These are phyloP conservation scores for Allacma fusca DNA, from an alignment of 2,888 invertebrate species.

Conservation along the genomic window DNA sequence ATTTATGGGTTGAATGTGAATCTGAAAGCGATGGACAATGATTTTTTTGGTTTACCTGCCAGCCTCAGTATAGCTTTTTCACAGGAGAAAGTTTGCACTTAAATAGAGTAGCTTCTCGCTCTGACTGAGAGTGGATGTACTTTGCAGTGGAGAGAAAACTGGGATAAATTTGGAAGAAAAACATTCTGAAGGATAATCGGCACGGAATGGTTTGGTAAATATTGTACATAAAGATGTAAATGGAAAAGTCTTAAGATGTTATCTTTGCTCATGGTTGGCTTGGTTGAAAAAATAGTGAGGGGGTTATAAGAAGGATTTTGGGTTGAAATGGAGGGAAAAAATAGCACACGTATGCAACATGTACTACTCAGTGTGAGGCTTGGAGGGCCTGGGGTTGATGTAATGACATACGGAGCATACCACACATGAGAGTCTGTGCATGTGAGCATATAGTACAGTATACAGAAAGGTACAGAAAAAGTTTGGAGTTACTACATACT, in stretches of 20 bases:
- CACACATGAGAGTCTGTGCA: background rate
- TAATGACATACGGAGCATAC: background rate
- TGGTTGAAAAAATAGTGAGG: background rate
- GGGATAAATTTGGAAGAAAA: background rate
- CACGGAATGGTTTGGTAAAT: background rate
- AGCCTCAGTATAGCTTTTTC: too few species aligned
- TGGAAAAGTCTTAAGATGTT: background rate
- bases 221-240: background rate
- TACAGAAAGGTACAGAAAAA: background rate
- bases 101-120: too few species aligned
- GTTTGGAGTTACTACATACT: background rate
- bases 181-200: background rate
- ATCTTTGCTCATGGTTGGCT: background rate
- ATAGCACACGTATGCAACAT: background rate
- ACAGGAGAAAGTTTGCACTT: too few species aligned
- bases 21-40: too few species aligned
- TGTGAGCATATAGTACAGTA: background rate
- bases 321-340: background rate
- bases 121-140: background rate
- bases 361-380: background rate
- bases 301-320: background rate
- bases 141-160: background rate
- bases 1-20: too few species aligned
- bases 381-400: background rate
- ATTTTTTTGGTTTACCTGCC: too few species aligned